phyloP scores from a whole-genome alignment of 2,113 vertebrate species.

The Macaca nemestrina region DNA sequence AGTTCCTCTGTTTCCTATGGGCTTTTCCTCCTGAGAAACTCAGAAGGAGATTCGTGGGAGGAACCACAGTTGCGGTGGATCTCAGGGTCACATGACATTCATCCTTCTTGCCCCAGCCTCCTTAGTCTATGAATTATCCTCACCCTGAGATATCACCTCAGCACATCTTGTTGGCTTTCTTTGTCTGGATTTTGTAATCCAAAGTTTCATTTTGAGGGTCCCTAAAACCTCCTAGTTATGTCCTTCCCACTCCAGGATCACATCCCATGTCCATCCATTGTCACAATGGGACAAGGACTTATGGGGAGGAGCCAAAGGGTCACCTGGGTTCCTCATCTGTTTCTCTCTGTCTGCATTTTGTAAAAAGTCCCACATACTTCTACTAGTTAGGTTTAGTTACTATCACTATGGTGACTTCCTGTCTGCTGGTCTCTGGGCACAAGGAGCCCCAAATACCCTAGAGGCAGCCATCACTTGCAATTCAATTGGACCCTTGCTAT shows the following conservation, averaged over 20 bases:
- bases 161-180: background rate
- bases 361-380: background rate
- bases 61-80: background rate
- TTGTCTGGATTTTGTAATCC: background rate
- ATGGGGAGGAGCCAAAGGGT: background rate
- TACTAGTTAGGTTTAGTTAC: no score
- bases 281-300: background rate
- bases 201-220: background rate
- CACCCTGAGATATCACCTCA: background rate
- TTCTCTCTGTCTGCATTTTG: background rate
- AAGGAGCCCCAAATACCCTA: background rate
- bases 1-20: background rate
- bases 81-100: background rate
- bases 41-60: background rate
- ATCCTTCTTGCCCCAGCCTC: no score
- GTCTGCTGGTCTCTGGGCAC: background rate
- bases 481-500: background rate
- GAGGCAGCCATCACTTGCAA: background rate
- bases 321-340: background rate
- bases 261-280: background rate
- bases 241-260: background rate
- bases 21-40: background rate
- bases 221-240: background rate
- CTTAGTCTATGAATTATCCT: background rate
- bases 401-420: background rate